Conservation (phyloP, 53 echinoderm and acorn worm species). For the Holothuria scabra region DNA sequence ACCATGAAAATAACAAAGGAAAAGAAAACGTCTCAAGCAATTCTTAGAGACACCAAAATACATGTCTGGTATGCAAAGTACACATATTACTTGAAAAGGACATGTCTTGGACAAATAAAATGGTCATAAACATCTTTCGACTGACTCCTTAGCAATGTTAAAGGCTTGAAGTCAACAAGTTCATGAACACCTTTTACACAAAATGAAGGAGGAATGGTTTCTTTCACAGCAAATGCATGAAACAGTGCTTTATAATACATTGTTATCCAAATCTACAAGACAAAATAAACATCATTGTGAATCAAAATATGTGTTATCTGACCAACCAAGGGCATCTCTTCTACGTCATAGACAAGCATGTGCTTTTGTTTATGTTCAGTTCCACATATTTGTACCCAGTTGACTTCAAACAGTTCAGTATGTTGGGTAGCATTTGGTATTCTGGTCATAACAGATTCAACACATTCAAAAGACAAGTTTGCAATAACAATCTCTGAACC, state of each 20-base stretch:
- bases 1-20: no score
- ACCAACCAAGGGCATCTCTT: slow-evolving; percentile 24
- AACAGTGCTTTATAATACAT: slow-evolving; percentile 36
- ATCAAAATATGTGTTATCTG: slow-evolving; percentile 18
- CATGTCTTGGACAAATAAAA: slow-evolving; percentile 58
- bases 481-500: slow-evolving; percentile 25
- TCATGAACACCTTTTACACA: slow-evolving; percentile 42
- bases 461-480: slow-evolving; percentile 8
- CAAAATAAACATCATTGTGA: slow-evolving; percentile 22
- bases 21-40: no score
- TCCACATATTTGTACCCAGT: background rate
- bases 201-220: slow-evolving; percentile 3
- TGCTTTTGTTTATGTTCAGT: background rate
- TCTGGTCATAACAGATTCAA: background rate
- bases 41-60: no score
- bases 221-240: slow-evolving; percentile 41
- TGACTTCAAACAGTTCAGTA: slow-evolving; percentile 29
- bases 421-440: slow-evolving; percentile 3
- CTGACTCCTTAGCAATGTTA: slow-evolving; percentile 54
- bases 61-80: no score
- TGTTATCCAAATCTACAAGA: slow-evolving; percentile 24
- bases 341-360: background rate
- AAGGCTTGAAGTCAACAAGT: slow-evolving; percentile 62
- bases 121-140: slow-evolving; percentile 2
- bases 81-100: slow-evolving; percentile 56